Conservation (phyloP, 2,797 vertebrate genomes). For the Pachyuromys duprasi region DNA sequence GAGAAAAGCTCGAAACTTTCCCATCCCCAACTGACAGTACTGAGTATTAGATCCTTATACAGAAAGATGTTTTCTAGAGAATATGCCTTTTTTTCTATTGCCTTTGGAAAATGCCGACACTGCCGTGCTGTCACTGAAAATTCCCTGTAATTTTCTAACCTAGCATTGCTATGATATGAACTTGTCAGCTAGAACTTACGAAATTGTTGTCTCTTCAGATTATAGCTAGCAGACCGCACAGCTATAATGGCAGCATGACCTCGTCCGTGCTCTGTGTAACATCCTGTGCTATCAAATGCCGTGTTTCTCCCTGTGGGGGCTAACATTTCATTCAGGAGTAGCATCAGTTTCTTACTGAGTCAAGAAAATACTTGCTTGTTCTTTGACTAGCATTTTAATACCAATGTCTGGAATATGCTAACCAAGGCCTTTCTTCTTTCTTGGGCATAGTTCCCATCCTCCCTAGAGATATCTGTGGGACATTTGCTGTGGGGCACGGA, state of each 20-base stretch:
- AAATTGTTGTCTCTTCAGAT: neutral
- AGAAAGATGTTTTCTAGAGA: neutral
- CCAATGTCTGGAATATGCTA: neutral
- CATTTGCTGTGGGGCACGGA: neutral
- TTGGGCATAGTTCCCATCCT: neutral
- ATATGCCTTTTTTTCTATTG: neutral
- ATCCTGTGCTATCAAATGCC: neutral
- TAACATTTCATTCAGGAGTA: neutral
- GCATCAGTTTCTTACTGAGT: neutral
- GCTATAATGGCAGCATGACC: neutral
- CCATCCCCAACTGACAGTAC: neutral
- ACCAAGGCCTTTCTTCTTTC: neutral
- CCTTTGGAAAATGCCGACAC: neutral
- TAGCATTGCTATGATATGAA: slow-evolving; percentile 54
- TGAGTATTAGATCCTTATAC: neutral
- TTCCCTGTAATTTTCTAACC: slow-evolving; percentile 53
- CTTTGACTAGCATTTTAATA: neutral
- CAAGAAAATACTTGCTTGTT: neutral
- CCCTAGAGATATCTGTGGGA: neutral
- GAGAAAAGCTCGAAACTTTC: neutral
- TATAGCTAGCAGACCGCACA: neutral
- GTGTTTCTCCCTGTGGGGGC: neutral
- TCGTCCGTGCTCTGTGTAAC: neutral
- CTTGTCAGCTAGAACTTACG: slow-evolving; percentile 39
- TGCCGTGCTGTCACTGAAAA: neutral